Conservation (phyloP, 2,113 vertebrate species). For the Mesitornis unicolor region DNA sequence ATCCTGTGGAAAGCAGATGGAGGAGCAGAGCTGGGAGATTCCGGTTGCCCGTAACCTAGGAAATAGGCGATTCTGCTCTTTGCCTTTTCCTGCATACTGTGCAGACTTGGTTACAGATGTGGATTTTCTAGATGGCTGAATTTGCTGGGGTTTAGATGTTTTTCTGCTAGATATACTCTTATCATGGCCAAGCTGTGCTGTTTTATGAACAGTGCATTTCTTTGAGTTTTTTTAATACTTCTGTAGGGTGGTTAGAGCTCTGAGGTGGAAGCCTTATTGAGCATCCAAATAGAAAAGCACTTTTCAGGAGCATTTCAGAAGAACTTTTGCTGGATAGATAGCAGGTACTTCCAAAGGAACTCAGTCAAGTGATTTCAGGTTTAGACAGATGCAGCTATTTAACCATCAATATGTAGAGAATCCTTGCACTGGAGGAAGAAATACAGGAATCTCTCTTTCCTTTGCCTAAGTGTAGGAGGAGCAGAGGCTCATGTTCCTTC, state of each 20-base stretch:
- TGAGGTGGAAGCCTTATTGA: neutral
- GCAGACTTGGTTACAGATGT: neutral
- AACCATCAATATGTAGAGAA: neutral
- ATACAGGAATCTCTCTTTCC: neutral
- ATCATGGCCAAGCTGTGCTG: neutral
- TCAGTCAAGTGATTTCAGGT: neutral
- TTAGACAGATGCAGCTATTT: neutral
- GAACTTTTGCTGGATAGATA: neutral
- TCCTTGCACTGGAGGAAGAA: neutral
- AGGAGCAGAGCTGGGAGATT: neutral
- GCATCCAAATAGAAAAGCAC: neutral
- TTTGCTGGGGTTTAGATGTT: neutral
- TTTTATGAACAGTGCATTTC: neutral
- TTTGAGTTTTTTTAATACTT: neutral
- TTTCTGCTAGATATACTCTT: neutral
- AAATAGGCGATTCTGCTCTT: neutral
- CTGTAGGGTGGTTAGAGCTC: neutral
- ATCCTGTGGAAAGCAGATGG: constrained; percentile 16
- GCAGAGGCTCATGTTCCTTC: neutral
- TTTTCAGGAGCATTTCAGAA: neutral
- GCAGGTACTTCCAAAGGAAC: neutral
- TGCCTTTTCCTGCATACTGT: neutral
- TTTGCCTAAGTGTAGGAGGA: neutral
- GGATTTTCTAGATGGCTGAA: neutral
- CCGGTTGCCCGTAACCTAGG: neutral